Base-by-base conservation (phyloP, 1,140 invertebrate genomes). In the Bombus difficillimus region DNA sequence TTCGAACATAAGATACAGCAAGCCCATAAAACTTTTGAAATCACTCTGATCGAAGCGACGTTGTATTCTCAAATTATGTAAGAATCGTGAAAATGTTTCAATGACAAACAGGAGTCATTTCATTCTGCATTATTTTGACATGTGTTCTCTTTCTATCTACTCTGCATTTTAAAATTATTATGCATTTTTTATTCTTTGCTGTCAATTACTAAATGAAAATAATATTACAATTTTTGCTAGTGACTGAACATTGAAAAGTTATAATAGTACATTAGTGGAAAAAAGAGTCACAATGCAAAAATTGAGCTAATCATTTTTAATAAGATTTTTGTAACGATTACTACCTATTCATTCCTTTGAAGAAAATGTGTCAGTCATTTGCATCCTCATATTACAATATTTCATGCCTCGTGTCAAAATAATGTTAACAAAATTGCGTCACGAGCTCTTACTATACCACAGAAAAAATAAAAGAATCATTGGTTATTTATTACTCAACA, bases 381-480 rank as follows among this genome's bases (percentile, higher is more conserved):
- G 88, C 75, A 81, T 28, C 79, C 83, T 90, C 79, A 85, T 89
- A 83, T 88, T 90, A 79, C 39, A 85, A 85, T 28, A 28, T 62
- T 43, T 15, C 39, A 76, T 86, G 28, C 28, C 59, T 76, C 39
- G 39, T 89, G 71, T 75, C 81, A 81, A 80, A 86, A 78, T 79
- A 71, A 71, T 78, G 80, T 76, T 73, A 34, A 12, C 18, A 53
- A 22, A 57, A 81, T 78, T 34, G 43, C 41, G 34, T 81, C 66
- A 47, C 34, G 43, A 74, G 34, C 78, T 88, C 28, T 34, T 76
- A 47, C 9, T 75, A 18, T 28, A 68, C 28, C 28, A 76, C 25
- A 59, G 5, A 9, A 64, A 39, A n/a, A 41, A 13, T 15, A 39
- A 59, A 39, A 62, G 9, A 12, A 25, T 32, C 73, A 73, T 83